These are phyloP conservation scores for Cheilinus undulatus DNA, from an alignment of 2,113 vertebrate genomes.

Conservation along the genomic window DNA sequence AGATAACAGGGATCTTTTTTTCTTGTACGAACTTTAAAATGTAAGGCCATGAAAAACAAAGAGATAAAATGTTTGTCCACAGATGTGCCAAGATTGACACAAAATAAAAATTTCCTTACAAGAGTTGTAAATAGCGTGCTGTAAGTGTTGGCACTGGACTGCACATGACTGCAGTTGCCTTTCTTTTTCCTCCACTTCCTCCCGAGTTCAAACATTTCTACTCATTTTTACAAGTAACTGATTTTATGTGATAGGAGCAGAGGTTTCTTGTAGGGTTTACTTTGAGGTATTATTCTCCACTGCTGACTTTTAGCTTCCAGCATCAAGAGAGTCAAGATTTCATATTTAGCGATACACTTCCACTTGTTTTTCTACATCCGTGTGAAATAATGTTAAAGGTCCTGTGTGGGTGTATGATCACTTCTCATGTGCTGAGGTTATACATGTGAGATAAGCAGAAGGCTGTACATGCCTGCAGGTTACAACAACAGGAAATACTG, in stretches of 20 bases:
- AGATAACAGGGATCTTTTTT: no score
- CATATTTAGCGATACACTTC: slow-evolving; percentile 6
- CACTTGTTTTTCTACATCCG: slow-evolving; percentile 14
- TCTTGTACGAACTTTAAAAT: no score
- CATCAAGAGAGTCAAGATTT: slow-evolving; percentile 3
- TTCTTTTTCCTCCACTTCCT: no score
- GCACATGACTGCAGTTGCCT: no score
- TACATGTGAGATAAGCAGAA: slow-evolving; percentile 48
- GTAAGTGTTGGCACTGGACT: no score
- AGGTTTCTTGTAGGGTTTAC: neutral
- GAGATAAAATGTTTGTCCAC: no score
- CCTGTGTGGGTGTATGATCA: slow-evolving; percentile 54
- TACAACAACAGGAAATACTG: slow-evolving; percentile 20
- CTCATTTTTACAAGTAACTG: no score
- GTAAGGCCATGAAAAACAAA: no score
- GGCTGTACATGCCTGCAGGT: slow-evolving; percentile 33
- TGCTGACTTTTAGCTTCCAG: slow-evolving; percentile 13
- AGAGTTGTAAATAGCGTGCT: no score
- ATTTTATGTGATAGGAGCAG: neutral
- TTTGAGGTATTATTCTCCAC: neutral
- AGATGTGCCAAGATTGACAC: no score
- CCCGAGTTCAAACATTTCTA: no score
- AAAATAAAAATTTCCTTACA: no score
- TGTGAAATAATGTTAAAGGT: slow-evolving; percentile 46
- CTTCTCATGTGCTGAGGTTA: slow-evolving; percentile 54